A percentile compares a stretch with the other conserved stretches of the same genome.
Evolutionary conservation across 2,888 invertebrate species (phyloP).

Genomic region (Salpingus planirostris): DNA sequence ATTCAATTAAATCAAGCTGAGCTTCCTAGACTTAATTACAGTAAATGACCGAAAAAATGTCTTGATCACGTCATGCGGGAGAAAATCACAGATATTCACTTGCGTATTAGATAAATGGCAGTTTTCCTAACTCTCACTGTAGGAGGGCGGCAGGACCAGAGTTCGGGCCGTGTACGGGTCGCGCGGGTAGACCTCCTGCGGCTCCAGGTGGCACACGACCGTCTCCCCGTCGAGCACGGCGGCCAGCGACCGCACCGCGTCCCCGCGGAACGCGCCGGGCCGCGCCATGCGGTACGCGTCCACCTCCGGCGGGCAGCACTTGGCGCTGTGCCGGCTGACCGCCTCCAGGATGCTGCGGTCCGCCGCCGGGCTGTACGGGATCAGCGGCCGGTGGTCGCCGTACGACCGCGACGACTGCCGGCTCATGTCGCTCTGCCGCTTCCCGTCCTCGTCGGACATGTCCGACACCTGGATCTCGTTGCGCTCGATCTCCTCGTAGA

Average conservation of each 20-base stretch:
- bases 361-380: slow-evolving; percentile 63
- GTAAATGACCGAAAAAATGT: slow-evolving; percentile 35
- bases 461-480: slow-evolving; percentile 65
- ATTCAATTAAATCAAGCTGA: slow-evolving; percentile 40
- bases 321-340: slow-evolving; percentile 37
- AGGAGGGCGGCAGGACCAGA: slow-evolving; percentile 50
- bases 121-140: slow-evolving; percentile 53
- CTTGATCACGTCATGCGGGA: slow-evolving; percentile 42
- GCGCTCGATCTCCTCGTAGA: slow-evolving; percentile 73
- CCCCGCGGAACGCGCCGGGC: slow-evolving; percentile 41
- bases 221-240: slow-evolving; percentile 80
- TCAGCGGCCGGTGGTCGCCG: slow-evolving; percentile 72
- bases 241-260: slow-evolving; percentile 54
- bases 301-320: slow-evolving; percentile 45
- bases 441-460: slow-evolving; percentile 70
- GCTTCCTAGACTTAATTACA: slow-evolving; percentile 33
- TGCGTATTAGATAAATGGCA: slow-evolving; percentile 41
- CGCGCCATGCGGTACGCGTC: slow-evolving; percentile 47
- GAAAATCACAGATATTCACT: slow-evolving; percentile 45
- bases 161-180: slow-evolving; percentile 45
- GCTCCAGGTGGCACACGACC: slow-evolving; percentile 79
- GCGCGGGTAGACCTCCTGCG: slow-evolving; percentile 46
- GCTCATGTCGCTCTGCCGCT: slow-evolving; percentile 63
- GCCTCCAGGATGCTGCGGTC: slow-evolving; percentile 45
- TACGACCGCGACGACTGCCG: slow-evolving; percentile 65